phyloP scores from a whole-genome alignment of 2,113 vertebrate genomes.

The Phyllostomus discolor region DNA sequence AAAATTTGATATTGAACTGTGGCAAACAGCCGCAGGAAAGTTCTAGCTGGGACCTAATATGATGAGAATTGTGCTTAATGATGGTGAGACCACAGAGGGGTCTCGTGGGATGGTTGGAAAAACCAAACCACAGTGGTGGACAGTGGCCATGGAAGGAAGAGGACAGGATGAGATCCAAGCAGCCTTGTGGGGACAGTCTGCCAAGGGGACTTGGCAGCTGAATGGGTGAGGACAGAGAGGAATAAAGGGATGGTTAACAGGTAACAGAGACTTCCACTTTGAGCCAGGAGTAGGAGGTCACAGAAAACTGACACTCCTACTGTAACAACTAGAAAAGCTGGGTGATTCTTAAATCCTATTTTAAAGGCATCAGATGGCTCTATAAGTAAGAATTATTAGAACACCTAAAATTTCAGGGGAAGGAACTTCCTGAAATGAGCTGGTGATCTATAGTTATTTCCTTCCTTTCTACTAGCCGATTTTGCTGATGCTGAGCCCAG shows the following conservation, averaged over 20 bases:
- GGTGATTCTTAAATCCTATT: neutral
- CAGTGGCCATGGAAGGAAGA: neutral
- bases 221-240: neutral
- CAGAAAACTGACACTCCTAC: neutral
- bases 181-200: neutral
- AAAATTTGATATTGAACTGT: neutral
- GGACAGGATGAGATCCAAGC: neutral
- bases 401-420: neutral
- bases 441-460: neutral
- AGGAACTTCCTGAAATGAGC: neutral
- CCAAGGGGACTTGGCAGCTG: neutral
- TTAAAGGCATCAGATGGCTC: neutral
- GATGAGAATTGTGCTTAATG: neutral
- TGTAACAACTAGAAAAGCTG: neutral
- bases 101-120: neutral
- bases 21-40: neutral
- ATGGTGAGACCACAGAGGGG: neutral
- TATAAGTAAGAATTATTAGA: neutral
- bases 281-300: neutral
- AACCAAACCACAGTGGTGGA: neutral
- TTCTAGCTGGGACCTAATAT: neutral
- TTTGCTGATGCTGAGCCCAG: neutral
- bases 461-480: neutral
- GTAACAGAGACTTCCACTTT: neutral
- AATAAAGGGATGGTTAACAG: neutral